These are phyloP conservation scores for Echeneis naucrates DNA, from an alignment of 2,797 vertebrate species.

Conservation along the genomic window DNA sequence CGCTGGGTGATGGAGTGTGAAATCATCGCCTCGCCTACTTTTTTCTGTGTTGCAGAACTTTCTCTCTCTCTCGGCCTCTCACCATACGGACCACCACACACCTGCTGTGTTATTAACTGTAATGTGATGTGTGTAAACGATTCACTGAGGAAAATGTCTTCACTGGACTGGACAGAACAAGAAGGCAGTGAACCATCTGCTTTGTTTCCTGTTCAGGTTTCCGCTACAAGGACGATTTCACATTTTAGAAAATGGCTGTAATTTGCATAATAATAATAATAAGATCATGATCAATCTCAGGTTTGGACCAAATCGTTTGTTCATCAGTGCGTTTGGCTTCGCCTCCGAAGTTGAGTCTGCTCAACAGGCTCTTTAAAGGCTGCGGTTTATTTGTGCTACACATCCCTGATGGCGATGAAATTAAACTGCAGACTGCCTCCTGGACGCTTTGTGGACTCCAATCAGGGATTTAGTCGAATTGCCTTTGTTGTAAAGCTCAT, in stretches of 20 bases:
- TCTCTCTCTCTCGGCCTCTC: conserved; percentile 13
- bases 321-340: not conserved
- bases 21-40: conserved; percentile 7
- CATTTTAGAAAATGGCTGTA: not conserved
- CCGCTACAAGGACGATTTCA: too few relatives aligned
- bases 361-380: not conserved
- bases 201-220: too few relatives aligned
- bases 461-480: too few relatives aligned
- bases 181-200: not conserved
- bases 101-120: too few relatives aligned
- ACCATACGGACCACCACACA: conserved; percentile 12
- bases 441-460: too few relatives aligned
- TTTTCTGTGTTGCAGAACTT: conserved; percentile 17
- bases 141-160: not conserved
- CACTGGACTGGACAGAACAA: not conserved
- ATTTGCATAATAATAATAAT: not conserved
- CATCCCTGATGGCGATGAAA: too few relatives aligned
- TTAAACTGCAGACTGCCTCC: too few relatives aligned
- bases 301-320: too few relatives aligned
- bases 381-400: not conserved
- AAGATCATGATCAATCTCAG: not conserved
- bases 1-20: not conserved
- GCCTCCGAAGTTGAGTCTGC: too few relatives aligned
- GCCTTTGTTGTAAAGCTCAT: not conserved
- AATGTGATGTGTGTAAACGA: conserved; percentile 19